These are phyloP conservation scores for Drosophila rufa DNA, from an alignment of 1,140 invertebrate species.

Conservation along the genomic window DNA sequence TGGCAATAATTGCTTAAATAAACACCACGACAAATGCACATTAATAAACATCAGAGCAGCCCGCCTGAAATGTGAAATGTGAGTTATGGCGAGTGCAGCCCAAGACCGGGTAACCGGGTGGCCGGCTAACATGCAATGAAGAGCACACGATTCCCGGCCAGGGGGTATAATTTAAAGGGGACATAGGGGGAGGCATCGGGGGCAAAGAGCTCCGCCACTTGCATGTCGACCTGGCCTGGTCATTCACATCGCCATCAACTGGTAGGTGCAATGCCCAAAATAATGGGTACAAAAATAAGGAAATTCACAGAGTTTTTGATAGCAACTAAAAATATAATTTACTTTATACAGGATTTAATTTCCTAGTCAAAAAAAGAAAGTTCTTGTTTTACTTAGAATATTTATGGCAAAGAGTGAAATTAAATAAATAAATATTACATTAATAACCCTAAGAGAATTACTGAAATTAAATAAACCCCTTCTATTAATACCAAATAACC, in stretches of 20 bases:
- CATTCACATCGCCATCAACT: constrained; percentile 42
- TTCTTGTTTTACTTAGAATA: too few species aligned
- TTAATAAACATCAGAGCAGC: constrained; percentile 65
- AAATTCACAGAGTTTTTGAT: too few species aligned
- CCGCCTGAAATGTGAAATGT: constrained; percentile 25
- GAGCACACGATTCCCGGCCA: constrained; percentile 39
- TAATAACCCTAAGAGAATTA: too few species aligned
- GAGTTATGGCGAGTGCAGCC: constrained; percentile 48
- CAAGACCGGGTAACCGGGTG: constrained; percentile 28
- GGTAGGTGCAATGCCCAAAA: constrained; percentile 5
- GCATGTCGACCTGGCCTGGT: constrained; percentile 41
- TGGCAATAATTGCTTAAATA: constrained; percentile 75
- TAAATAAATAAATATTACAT: too few species aligned
- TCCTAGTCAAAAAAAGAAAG: background rate
- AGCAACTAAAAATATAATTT: too few species aligned
- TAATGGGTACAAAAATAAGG: background rate
- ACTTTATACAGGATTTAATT: background rate
- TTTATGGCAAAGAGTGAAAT: too few species aligned
- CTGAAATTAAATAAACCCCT: background rate
- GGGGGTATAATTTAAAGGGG: background rate
- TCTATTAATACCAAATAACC: constrained; percentile 11
- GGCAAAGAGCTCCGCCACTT: constrained; percentile 24
- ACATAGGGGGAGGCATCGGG: background rate
- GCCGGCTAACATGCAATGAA: constrained; percentile 65
- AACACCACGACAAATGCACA: constrained; percentile 68